phyloP scores from a whole-genome alignment of 1,140 invertebrate species.

The Pollicipes pollicipes region DNA sequence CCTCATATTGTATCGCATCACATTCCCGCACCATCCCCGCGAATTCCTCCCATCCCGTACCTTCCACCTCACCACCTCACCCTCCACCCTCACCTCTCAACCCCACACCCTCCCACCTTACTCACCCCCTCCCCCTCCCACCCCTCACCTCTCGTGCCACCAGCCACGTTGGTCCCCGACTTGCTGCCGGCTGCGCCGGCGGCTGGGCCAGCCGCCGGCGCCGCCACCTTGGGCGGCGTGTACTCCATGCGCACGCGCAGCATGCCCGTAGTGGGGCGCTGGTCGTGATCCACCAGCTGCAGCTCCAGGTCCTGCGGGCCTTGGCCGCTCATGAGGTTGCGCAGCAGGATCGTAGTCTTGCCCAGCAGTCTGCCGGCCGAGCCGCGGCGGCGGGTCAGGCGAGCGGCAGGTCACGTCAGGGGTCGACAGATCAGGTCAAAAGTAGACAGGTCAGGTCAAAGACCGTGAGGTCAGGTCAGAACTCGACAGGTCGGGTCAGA shows the following conservation, averaged over 20 bases:
- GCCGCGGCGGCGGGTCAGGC: no score
- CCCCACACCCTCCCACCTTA: background rate
- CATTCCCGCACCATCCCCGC: no score
- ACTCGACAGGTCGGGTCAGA: no score
- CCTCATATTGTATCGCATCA: no score
- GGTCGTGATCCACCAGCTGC: conserved; percentile 22
- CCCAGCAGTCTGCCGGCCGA: conserved; percentile 26
- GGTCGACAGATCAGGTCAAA: background rate
- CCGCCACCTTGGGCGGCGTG: conserved; percentile 7
- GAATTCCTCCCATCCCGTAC: background rate
- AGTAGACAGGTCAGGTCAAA: background rate
- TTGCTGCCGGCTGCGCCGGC: background rate
- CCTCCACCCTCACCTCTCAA: background rate
- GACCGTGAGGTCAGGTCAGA: background rate
- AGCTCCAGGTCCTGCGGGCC: conserved; percentile 22
- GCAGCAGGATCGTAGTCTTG: conserved; percentile 22
- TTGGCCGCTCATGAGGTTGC: conserved; percentile 20
- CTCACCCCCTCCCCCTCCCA: background rate
- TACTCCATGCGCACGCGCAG: conserved; percentile 14
- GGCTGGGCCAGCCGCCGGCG: background rate
- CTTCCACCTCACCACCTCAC: background rate
- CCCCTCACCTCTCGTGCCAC: background rate
- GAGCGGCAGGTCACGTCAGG: no score
- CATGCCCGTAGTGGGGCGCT: conserved; percentile 19
- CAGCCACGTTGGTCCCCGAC: background rate